Evolutionary conservation across 2,797 vertebrate genomes (phyloP).

Genomic region (Triplophysa bombifrons): DNA sequence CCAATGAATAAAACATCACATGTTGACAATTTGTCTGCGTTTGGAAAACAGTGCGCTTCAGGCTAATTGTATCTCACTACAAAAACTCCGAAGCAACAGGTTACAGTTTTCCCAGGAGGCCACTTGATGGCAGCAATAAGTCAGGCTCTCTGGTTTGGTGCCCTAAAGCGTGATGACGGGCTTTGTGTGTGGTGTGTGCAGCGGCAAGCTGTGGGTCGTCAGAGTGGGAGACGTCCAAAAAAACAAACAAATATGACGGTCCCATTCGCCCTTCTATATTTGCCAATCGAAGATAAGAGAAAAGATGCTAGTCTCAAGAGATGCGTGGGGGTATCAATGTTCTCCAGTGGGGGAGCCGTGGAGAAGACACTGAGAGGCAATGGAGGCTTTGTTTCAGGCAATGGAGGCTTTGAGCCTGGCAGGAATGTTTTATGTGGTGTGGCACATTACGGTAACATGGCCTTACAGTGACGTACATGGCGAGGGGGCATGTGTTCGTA

Average conservation of each 20-base stretch:
- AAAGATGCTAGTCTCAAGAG: slow-evolving; percentile 75
- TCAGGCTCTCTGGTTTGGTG: slow-evolving; percentile 42
- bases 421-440: not conserved
- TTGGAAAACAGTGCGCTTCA: not conserved
- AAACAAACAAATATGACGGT: slow-evolving; percentile 73
- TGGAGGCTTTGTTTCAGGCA: slow-evolving; percentile 49
- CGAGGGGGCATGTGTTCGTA: slow-evolving; percentile 1
- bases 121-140: slow-evolving; percentile 59
- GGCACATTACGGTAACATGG: slow-evolving; percentile 4
- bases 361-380: slow-evolving; percentile 49
- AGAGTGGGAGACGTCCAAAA: slow-evolving; percentile 61
- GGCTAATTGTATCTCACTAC: not conserved
- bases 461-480: not conserved
- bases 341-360: slow-evolving; percentile 57
- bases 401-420: slow-evolving; percentile 33
- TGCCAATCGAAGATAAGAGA: slow-evolving; percentile 79
- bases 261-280: slow-evolving; percentile 79
- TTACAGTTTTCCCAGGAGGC: slow-evolving; percentile 47
- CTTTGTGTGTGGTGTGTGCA: slow-evolving; percentile 50
- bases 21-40: not conserved
- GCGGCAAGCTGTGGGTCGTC: slow-evolving; percentile 51
- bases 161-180: slow-evolving; percentile 51
- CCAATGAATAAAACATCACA: not conserved
- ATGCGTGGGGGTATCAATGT: slow-evolving; percentile 61
- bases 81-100: slow-evolving; percentile 47